Evolutionary conservation across 2,113 vertebrate species (phyloP).

Genomic region (Passer domesticus): DNA sequence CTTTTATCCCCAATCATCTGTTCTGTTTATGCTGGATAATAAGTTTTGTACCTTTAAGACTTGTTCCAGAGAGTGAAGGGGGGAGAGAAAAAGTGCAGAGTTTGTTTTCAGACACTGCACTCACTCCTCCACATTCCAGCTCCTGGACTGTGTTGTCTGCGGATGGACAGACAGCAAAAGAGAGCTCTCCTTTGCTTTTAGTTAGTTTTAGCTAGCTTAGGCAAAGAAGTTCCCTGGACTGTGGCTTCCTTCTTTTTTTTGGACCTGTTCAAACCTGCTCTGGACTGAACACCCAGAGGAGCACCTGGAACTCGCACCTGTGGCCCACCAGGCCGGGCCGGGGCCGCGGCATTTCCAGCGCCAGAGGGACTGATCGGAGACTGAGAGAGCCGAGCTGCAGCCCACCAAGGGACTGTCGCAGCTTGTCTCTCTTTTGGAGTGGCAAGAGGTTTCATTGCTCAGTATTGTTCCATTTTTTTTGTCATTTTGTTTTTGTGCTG

Average conservation of each 20-base stretch:
- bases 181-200: not conserved
- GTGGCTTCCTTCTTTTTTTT: not conserved
- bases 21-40: not conserved
- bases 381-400: not conserved
- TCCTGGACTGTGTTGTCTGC: not conserved
- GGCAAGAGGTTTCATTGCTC: not conserved
- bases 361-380: not conserved
- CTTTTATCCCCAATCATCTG: not conserved
- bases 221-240: not conserved
- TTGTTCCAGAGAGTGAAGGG: rapidly evolving
- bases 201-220: not conserved
- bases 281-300: not conserved
- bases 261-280: not conserved
- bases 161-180: not conserved
- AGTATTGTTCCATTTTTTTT: not conserved
- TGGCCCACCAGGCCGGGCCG: not conserved
- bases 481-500: not conserved
- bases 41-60: not conserved
- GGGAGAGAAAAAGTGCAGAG: not conserved
- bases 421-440: not conserved
- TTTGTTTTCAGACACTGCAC: not conserved
- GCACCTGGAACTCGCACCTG: not conserved
- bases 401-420: not conserved
- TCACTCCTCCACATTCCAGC: not conserved
- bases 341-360: not conserved